Conservation (phyloP, 2,888 invertebrate species). For the Pollenia angustigena region DNA sequence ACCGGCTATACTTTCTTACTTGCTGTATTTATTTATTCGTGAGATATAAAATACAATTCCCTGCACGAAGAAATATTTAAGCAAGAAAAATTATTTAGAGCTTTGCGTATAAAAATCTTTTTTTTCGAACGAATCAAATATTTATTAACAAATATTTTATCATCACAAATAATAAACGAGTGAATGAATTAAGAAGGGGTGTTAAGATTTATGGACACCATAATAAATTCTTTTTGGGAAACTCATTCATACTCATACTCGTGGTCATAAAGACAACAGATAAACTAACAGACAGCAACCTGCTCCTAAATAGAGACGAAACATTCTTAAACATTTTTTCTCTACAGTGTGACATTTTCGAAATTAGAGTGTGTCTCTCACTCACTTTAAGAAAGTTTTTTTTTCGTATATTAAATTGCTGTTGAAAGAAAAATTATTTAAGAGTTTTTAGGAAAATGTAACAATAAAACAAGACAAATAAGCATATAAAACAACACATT, state of each 20-base stretch:
- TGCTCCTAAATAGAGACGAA: not conserved
- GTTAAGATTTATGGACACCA: slow-evolving; percentile 66
- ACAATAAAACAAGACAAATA: slow-evolving; percentile 21
- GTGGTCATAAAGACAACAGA: slow-evolving; percentile 31
- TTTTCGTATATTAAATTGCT: slow-evolving; percentile 18
- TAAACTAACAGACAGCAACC: not conserved
- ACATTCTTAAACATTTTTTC: slow-evolving; percentile 6
- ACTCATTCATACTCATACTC: not conserved
- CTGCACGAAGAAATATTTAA: slow-evolving; percentile 33
- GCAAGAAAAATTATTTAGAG: slow-evolving; percentile 65
- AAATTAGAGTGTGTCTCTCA: slow-evolving; percentile 50
- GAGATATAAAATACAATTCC: not conserved
- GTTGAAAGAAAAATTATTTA: slow-evolving; percentile 31
- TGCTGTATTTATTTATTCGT: slow-evolving; percentile 18
- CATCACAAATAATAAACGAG: slow-evolving; percentile 11
- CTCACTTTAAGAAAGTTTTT: slow-evolving; percentile 2
- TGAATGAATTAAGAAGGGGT: slow-evolving; percentile 36
- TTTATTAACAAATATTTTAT: slow-evolving; percentile 55
- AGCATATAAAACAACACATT: not conserved
- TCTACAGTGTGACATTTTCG: slow-evolving; percentile 27
- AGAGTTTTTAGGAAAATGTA: not conserved
- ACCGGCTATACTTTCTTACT: too few relatives aligned
- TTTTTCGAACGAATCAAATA: slow-evolving; percentile 50
- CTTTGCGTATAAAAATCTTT: slow-evolving; percentile 45
- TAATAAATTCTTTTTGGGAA: slow-evolving; percentile 35